phyloP scores from a whole-genome alignment of 2,113 vertebrate species.

The Scomber scombrus region DNA sequence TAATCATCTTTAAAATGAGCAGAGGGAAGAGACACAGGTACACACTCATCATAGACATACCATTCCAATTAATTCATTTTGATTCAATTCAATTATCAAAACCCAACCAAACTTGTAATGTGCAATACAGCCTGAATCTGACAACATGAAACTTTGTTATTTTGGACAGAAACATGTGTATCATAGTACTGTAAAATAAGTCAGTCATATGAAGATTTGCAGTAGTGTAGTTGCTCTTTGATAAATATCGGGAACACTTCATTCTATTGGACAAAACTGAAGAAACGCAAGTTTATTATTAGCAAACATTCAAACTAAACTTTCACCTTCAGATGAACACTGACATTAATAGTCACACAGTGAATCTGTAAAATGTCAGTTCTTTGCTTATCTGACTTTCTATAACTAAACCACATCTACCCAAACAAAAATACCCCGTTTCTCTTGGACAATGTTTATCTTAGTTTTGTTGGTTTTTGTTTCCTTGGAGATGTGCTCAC shows the following conservation, averaged over 20 bases:
- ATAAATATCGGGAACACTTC: too few species aligned
- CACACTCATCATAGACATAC: too few species aligned
- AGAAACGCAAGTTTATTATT: too few species aligned
- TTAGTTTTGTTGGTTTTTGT: conserved; percentile 24
- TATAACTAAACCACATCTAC: conserved; percentile 15
- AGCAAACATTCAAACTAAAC: too few species aligned
- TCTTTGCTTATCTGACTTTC: neutral
- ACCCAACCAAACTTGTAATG: too few species aligned
- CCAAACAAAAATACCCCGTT: neutral
- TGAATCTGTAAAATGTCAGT: neutral
- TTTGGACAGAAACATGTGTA: too few species aligned
- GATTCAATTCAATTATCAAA: too few species aligned
- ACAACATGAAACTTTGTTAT: too few species aligned
- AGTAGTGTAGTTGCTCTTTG: neutral
- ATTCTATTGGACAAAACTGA: too few species aligned
- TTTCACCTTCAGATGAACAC: neutral
- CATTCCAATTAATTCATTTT: too few species aligned
- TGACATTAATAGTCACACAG: neutral
- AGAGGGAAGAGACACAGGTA: neutral
- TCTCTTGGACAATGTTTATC: conserved; percentile 20
- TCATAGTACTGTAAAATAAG: too few species aligned
- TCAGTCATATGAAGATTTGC: neutral
- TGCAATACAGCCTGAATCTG: too few species aligned
- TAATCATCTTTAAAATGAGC: neutral
- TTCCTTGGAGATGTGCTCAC: conserved; percentile 38